Evolutionary conservation across 2,888 invertebrate genomes (phyloP).

Genomic region (Adelognathus sp.): DNA sequence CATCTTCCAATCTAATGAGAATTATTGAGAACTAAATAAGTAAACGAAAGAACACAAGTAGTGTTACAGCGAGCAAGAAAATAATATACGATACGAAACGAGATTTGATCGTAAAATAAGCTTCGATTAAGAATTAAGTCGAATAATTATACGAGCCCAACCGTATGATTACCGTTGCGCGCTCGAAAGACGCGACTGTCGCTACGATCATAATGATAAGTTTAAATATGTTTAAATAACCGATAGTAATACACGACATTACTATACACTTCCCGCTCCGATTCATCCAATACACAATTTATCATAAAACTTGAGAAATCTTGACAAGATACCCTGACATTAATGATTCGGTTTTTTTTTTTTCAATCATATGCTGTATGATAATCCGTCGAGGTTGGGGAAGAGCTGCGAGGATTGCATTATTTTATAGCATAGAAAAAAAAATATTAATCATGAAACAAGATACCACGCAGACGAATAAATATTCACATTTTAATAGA

Average conservation of each 20-base stretch:
- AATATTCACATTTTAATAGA: conserved; percentile 76
- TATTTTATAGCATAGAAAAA: conserved; percentile 69
- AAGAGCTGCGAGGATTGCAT: conserved; percentile 58
- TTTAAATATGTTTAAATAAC: conserved; percentile 45
- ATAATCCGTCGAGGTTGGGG: conserved; percentile 36
- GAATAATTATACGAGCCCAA: conserved; percentile 20
- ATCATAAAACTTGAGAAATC: background rate
- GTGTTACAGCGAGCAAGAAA: background rate
- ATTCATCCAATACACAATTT: background rate
- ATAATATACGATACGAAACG: background rate
- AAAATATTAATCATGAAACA: conserved; percentile 66
- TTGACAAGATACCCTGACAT: background rate
- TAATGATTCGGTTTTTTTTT: no score
- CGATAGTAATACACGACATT: conserved; percentile 33
- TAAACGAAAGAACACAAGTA: no score
- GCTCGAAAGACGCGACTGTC: conserved; percentile 10
- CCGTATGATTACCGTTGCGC: conserved; percentile 10
- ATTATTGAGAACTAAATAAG: background rate
- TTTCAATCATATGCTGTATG: conserved; percentile 54
- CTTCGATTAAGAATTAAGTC: background rate
- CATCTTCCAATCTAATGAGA: conserved; percentile 38
- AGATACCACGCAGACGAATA: conserved; percentile 67
- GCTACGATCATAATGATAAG: conserved; percentile 22
- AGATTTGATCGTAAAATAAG: background rate
- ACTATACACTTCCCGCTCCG: conserved; percentile 19